Conservation (phyloP, 1,140 invertebrate genomes). For the Procambarus virginalis region DNA sequence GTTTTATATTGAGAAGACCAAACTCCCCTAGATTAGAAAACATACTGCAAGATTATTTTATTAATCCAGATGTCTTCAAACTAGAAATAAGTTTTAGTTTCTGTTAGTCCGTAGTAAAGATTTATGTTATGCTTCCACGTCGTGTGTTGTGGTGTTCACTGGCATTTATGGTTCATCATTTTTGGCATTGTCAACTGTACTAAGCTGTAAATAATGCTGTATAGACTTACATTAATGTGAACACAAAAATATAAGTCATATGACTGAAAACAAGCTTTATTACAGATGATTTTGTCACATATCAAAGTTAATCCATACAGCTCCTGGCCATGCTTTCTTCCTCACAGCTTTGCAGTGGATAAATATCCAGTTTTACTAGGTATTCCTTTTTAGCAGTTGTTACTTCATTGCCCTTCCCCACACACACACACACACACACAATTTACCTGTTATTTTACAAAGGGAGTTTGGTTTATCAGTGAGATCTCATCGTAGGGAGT, state of each 20-base stretch:
- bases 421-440: conserved; percentile 19
- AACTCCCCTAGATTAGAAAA: conserved; percentile 63
- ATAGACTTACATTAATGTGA: conserved; percentile 20
- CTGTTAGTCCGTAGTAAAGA: conserved; percentile 47
- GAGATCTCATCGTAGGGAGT: conserved; percentile 65
- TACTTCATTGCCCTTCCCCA: conserved; percentile 23
- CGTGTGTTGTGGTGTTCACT: conserved; percentile 49
- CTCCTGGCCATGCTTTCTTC: conserved; percentile 29
- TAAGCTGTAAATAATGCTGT: conserved; percentile 28
- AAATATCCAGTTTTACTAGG: conserved; percentile 17
- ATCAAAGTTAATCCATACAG: conserved; percentile 24
- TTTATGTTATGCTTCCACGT: conserved; percentile 49
- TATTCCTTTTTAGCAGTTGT: conserved; percentile 18
- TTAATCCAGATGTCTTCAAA: conserved; percentile 59
- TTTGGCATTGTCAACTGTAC: conserved; percentile 16
- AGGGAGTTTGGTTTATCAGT: conserved; percentile 65
- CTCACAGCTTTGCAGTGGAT: conserved; percentile 40
- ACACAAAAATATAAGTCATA: neutral
- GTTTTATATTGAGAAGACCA: conserved; percentile 62
- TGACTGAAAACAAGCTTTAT: neutral
- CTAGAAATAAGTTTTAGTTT: conserved; percentile 43
- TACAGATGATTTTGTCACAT: conserved; percentile 26
- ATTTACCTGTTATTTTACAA: conserved; percentile 51
- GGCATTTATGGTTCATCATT: conserved; percentile 12
- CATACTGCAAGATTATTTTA: conserved; percentile 34